Conservation (phyloP, 1,140 invertebrate species). For the Zaprionus nigranus region DNA sequence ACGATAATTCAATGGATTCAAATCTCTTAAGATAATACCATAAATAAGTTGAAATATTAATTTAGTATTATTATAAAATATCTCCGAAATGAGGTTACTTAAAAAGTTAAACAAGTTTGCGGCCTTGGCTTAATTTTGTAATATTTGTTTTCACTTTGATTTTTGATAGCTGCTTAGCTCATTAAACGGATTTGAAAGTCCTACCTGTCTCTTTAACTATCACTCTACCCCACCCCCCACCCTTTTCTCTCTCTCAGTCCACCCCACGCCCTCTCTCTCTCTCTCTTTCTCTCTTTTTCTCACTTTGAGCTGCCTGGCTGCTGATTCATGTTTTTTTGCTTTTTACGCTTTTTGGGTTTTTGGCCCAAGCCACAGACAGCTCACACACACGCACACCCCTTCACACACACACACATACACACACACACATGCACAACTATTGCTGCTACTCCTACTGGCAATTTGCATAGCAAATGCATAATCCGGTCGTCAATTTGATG, state of each 20-base stretch:
- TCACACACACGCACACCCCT: slow-evolving; percentile 16
- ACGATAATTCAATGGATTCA: too few species aligned
- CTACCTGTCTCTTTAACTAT: not conserved
- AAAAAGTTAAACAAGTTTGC: not conserved
- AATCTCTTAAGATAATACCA: too few species aligned
- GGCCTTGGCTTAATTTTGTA: not conserved
- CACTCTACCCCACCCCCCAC: not conserved
- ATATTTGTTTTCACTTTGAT: not conserved
- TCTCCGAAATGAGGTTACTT: not conserved
- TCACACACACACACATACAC: slow-evolving; percentile 9
- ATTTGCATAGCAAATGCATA: slow-evolving; percentile 64
- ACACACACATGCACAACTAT: slow-evolving; percentile 18
- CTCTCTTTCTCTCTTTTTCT: not conserved
- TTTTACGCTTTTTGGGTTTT: slow-evolving; percentile 59
- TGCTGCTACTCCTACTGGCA: slow-evolving; percentile 19
- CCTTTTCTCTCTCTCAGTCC: not conserved
- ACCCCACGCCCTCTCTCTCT: slow-evolving; percentile 1
- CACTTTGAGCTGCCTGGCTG: slow-evolving; percentile 59
- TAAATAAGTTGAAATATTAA: not conserved
- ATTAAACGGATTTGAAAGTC: slow-evolving; percentile 27
- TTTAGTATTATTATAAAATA: not conserved
- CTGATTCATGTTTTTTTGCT: slow-evolving; percentile 59
- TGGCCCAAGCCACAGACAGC: slow-evolving; percentile 42
- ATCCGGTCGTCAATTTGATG: slow-evolving; percentile 57
- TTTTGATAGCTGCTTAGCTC: slow-evolving; percentile 40